phyloP scores from a whole-genome alignment of 2,888 invertebrate species.

The Nomada ferruginata region DNA sequence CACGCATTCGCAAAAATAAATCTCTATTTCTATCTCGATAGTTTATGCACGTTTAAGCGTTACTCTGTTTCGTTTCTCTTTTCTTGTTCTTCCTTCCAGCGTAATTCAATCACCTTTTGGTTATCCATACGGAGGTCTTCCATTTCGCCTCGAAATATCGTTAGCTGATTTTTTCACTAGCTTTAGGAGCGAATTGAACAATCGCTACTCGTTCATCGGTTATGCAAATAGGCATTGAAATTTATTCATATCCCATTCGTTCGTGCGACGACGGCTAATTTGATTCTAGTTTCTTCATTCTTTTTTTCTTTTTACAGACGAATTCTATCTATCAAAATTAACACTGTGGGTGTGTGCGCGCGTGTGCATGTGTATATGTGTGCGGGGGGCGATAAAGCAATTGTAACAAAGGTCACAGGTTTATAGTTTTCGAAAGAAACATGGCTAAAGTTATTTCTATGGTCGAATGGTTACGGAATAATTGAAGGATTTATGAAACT shows the following conservation, averaged over 20 bases:
- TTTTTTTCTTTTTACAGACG: not conserved
- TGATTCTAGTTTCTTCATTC: not conserved
- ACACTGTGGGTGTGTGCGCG: not conserved
- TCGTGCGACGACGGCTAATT: conserved; percentile 23
- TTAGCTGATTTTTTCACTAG: conserved; percentile 1
- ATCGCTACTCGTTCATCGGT: conserved; percentile 33
- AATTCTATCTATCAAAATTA: conserved; percentile 43
- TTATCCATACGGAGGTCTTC: not conserved
- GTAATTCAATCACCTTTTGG: not conserved
- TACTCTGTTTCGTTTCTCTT: not conserved
- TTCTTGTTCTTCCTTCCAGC: conserved; percentile 14
- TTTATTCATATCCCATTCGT: conserved; percentile 20
- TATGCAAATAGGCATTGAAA: conserved; percentile 45
- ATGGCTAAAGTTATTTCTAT: not conserved
- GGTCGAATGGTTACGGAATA: not conserved
- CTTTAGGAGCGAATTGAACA: conserved; percentile 25
- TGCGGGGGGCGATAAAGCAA: conserved; percentile 21
- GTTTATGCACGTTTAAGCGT: conserved; percentile 59
- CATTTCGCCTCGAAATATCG: conserved; percentile 20
- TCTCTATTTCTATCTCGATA: conserved; percentile 68
- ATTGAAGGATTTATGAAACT: not conserved
- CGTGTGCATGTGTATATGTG: no score
- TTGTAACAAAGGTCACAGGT: conserved; percentile 54
- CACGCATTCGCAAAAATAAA: conserved; percentile 77
- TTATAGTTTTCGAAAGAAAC: not conserved